Evolutionary conservation across 2,888 invertebrate species (phyloP).

Genomic region (Sarcophaga subvicina): DNA sequence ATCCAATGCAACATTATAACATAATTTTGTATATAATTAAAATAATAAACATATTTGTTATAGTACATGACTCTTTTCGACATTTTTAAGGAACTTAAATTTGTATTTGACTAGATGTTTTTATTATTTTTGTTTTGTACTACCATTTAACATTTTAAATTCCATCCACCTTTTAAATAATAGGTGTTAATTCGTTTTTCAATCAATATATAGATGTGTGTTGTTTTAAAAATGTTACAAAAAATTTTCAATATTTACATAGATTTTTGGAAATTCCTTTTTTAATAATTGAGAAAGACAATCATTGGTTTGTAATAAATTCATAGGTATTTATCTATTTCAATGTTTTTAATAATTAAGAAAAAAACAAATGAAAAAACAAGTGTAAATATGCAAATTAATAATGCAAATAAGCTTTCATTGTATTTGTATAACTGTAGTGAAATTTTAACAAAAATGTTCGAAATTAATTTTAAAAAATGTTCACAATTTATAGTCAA

Average conservation of each 20-base stretch:
- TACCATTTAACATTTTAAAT: no score
- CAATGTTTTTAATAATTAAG: constrained; percentile 7
- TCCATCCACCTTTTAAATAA: no score
- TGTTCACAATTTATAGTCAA: constrained; percentile 22
- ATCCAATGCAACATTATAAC: constrained; percentile 26
- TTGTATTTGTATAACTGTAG: constrained; percentile 48
- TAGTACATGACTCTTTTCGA: no score
- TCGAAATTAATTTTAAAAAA: background rate
- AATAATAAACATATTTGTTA: background rate
- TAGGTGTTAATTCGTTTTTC: constrained; percentile 6
- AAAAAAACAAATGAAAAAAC: constrained; percentile 28
- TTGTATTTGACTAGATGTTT: no score
- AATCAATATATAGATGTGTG: constrained; percentile 15
- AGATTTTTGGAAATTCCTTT: background rate
- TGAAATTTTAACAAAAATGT: background rate
- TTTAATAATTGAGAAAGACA: constrained; percentile 46
- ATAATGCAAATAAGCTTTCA: constrained; percentile 50
- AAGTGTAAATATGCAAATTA: constrained; percentile 18
- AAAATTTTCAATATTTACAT: background rate
- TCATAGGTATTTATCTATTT: background rate
- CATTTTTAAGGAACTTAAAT: no score
- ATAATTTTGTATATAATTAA: background rate
- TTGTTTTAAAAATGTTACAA: constrained; percentile 7
- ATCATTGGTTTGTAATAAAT: constrained; percentile 52
- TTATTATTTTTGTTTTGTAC: no score